Evolutionary conservation across 1,140 invertebrate species (phyloP), one percentile per base, ranked within the genome.

Genomic region (Reticulitermes speratus): DNA sequence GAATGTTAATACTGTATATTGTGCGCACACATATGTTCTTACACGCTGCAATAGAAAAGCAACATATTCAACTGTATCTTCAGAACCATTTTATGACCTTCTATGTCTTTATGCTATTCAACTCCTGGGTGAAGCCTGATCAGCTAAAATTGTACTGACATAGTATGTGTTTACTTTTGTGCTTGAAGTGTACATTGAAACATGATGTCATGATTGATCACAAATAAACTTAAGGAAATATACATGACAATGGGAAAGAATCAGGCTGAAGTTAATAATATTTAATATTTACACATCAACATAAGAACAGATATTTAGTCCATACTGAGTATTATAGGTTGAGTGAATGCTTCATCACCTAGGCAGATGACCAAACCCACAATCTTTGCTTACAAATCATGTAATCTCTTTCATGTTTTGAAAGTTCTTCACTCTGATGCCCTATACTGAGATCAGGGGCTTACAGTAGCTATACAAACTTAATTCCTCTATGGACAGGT

Each of bases 1-100:
- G 48, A 38, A 48, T 84, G 30, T 84, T 52, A 84, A 84, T 84
- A 84, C 84, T 52, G 84, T 84, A 84, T 52, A 30, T 44, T 45
- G 38, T 84, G 84, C 84, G 55, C 48, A 84, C 48, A 25, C 59
- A 25, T 75, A 30, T 25, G 19, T 75, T 75, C 65, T 75, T 75
- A 25, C 65, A 75, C n/a, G 65, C 65, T 25, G n/a, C n/a, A 30
- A 75, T 75, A 75, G n/a, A 75, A 75, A 75, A 75, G 65, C 65
- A 30, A 75, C 65, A 30, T 11, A 75, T 75, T 30, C n/a, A 75
- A 16, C 19, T 21, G 52, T 55, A 21, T 55, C 14, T 55, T 55
- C 3, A 21, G 52, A 55, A 55, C 5, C 52, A 19, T 55, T 48
- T 48, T 75, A 30, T 75, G 65, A 75, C 25, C n/a, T 14, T 30